phyloP scores from a whole-genome alignment of 2,113 vertebrate species.

The Myrmecophaga tridactyla region DNA sequence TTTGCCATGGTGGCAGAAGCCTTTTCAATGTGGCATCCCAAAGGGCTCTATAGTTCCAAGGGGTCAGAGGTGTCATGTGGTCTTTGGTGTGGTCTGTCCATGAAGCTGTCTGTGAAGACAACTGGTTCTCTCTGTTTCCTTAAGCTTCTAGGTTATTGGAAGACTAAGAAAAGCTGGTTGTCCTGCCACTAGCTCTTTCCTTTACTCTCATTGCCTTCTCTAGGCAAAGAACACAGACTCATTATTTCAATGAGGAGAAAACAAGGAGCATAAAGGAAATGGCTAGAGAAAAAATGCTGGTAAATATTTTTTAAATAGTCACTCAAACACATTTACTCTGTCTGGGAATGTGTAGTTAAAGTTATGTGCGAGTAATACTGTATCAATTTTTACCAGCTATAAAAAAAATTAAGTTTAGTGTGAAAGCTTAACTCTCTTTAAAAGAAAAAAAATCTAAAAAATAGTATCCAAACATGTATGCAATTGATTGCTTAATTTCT shows the following conservation, averaged over 20 bases:
- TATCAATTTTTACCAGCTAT: background rate
- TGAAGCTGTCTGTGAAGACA: background rate
- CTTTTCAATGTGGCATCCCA: background rate
- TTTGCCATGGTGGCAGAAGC: background rate
- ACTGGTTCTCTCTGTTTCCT: background rate
- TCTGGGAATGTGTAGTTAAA: background rate
- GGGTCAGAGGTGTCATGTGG: background rate
- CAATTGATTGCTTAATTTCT: background rate
- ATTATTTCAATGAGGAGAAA: background rate
- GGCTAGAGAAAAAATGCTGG: background rate
- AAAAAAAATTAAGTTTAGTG: background rate
- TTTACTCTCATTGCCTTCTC: too few species aligned
- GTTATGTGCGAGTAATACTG: background rate
- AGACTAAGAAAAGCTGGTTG: background rate
- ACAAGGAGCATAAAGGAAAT: background rate
- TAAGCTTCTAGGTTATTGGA: background rate
- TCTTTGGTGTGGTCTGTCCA: background rate
- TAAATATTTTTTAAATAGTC: background rate
- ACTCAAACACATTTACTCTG: conserved; percentile 20
- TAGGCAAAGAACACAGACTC: background rate
- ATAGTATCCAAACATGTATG: background rate
- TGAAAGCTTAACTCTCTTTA: background rate
- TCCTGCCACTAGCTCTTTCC: background rate
- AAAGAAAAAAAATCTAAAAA: background rate
- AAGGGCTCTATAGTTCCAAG: background rate